phyloP scores from a whole-genome alignment of 2,113 vertebrate genomes.

The Polypterus bichir region DNA sequence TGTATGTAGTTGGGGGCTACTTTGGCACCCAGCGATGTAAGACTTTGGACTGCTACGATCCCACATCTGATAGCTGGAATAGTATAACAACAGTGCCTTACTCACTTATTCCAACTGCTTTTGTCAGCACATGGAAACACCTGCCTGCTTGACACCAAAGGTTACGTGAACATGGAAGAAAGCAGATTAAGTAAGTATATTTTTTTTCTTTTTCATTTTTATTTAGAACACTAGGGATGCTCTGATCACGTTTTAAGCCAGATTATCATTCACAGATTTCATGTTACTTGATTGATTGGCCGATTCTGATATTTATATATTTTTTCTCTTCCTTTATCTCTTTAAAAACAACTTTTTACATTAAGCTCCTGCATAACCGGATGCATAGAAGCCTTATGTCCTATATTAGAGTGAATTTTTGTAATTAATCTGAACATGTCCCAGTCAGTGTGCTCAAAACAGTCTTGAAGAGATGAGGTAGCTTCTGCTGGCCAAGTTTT shows the following conservation, averaged over 20 bases:
- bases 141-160: slow-evolving; percentile 59
- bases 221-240: not conserved
- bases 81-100: slow-evolving; percentile 91
- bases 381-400: too few species aligned
- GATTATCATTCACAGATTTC: too few species aligned
- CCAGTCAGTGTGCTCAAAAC: too few species aligned
- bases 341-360: too few species aligned
- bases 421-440: too few species aligned
- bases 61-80: slow-evolving; percentile 77
- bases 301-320: too few species aligned
- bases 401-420: too few species aligned
- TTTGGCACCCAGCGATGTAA: slow-evolving; percentile 90
- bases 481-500: too few species aligned
- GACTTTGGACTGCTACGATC: slow-evolving; percentile 89
- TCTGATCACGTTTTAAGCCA: not conserved
- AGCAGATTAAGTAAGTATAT: slow-evolving; percentile 13
- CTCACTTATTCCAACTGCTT: slow-evolving; percentile 86
- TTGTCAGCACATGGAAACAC: slow-evolving; percentile 94
- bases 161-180: not conserved
- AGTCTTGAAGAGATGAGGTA: too few species aligned
- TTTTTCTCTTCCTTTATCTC: too few species aligned
- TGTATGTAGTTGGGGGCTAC: slow-evolving; percentile 88
- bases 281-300: too few species aligned
- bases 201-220: not conserved
- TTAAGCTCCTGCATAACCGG: too few species aligned